Conservation (phyloP, 2,797 vertebrate genomes). For the Kryptolebias ocellatus region DNA sequence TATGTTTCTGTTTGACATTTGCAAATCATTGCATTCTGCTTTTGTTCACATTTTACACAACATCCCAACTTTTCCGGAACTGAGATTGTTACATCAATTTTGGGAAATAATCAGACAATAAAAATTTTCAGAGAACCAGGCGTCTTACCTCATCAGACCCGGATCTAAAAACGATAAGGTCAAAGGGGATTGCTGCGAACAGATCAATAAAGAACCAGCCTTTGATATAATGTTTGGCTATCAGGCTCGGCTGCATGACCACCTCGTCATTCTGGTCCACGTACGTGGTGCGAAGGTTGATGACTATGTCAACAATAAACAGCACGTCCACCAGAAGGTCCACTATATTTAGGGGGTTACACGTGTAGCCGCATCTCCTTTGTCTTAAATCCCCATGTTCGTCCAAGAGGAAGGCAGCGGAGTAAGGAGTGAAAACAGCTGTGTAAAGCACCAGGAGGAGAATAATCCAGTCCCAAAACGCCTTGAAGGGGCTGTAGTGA, state of each 20-base stretch:
- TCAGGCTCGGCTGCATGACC: conserved; percentile 89
- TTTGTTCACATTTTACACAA: no score
- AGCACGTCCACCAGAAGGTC: conserved; percentile 95
- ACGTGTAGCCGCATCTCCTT: conserved; percentile 87
- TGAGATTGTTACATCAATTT: neutral
- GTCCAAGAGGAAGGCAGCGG: conserved; percentile 92
- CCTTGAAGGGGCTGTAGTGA: conserved; percentile 97
- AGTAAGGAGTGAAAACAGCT: conserved; percentile 94
- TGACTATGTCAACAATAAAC: conserved; percentile 95
- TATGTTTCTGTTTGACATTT: no score
- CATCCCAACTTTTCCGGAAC: no score
- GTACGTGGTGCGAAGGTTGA: conserved; percentile 97
- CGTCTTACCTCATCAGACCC: conserved; percentile 92
- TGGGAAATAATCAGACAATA: neutral
- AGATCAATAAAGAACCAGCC: conserved; percentile 98
- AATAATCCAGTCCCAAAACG: conserved; percentile 98
- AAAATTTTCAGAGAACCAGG: neutral
- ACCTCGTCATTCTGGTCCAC: conserved; percentile 94
- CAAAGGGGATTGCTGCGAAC: conserved; percentile 95
- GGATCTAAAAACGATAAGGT: conserved; percentile 93
- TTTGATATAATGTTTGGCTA: conserved; percentile 95
- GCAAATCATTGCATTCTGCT: no score
- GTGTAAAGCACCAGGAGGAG: conserved; percentile 97
- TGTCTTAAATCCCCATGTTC: conserved; percentile 86
- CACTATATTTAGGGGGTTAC: conserved; percentile 90